A percentile compares a stretch with the other conserved stretches of the same genome.
These are phyloP conservation scores for Diaprepes abbreviatus DNA, from an alignment of 2,888 invertebrate genomes.

Conservation along the genomic window DNA sequence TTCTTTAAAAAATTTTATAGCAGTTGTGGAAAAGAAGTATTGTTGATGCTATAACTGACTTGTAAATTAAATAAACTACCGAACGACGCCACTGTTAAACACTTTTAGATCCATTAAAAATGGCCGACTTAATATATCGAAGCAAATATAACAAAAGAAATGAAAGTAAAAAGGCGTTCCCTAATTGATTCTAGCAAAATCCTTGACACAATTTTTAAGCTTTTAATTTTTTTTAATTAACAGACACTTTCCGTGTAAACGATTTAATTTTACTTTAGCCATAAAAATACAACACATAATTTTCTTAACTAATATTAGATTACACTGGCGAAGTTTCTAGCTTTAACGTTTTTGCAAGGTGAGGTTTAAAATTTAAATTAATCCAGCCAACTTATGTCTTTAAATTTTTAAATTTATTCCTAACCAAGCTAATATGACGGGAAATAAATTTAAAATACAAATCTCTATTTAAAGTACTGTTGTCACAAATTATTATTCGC, in stretches of 20 bases:
- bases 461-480: too few relatives aligned
- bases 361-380: too few relatives aligned
- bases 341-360: neutral
- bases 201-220: slow-evolving; percentile 18
- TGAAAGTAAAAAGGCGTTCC: slow-evolving; percentile 16
- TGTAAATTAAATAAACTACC: too few relatives aligned
- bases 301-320: slow-evolving; percentile 2
- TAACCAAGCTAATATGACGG: too few relatives aligned
- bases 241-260: neutral
- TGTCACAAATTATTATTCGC: too few relatives aligned
- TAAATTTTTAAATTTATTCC: too few relatives aligned
- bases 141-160: slow-evolving; percentile 13
- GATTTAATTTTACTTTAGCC: neutral
- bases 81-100: neutral
- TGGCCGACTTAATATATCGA: neutral
- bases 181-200: neutral
- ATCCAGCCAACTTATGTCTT: too few relatives aligned
- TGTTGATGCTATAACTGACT: too few relatives aligned
- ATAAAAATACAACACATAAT: neutral
- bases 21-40: too few relatives aligned
- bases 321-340: neutral
- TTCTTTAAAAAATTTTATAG: too few relatives aligned
- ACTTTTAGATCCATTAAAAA: neutral
- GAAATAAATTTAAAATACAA: too few relatives aligned
- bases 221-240: slow-evolving; percentile 23